Percentiles rank a stretch among this genome's conserved stretches.
Evolutionary conservation across 2,888 invertebrate genomes (phyloP).

Genomic region (Baronia brevicornis): DNA sequence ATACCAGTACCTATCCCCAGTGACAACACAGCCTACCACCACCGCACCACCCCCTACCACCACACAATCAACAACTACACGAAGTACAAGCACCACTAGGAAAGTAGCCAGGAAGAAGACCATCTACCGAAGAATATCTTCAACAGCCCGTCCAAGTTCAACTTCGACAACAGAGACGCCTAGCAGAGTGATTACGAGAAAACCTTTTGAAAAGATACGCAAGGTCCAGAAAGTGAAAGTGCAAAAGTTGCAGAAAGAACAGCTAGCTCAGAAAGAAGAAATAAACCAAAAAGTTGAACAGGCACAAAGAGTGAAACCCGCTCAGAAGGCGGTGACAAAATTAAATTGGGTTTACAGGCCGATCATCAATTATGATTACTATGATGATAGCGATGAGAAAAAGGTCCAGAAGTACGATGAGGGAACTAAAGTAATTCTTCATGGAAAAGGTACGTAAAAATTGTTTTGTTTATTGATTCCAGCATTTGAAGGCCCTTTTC

Average conservation of each 20-base stretch:
- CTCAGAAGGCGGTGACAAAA: constrained; percentile 20
- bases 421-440: constrained; percentile 76
- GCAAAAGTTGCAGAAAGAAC: constrained; percentile 7
- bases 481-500: too few species aligned
- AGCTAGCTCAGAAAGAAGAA: constrained; percentile 2
- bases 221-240: constrained; percentile 14
- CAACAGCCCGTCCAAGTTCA: constrained; percentile 18
- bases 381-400: constrained; percentile 79
- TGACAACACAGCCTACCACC: constrained; percentile 40
- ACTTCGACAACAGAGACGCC: constrained; percentile 20
- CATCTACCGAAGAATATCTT: constrained; percentile 26
- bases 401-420: constrained; percentile 56
- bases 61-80: constrained; percentile 30
- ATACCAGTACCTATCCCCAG: constrained; percentile 60
- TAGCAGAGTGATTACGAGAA: constrained; percentile 28
- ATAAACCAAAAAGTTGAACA: background rate
- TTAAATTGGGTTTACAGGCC: constrained; percentile 43
- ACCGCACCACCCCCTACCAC: constrained; percentile 48
- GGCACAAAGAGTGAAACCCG: constrained; percentile 11
- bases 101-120: constrained; percentile 46
- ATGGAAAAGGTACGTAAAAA: constrained; percentile 63
- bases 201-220: constrained; percentile 46
- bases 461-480: background rate
- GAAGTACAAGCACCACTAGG: constrained; percentile 23
- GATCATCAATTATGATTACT: constrained; percentile 79